phyloP scores from a whole-genome alignment of 1,140 invertebrate species.

The Theocolax elegans region DNA sequence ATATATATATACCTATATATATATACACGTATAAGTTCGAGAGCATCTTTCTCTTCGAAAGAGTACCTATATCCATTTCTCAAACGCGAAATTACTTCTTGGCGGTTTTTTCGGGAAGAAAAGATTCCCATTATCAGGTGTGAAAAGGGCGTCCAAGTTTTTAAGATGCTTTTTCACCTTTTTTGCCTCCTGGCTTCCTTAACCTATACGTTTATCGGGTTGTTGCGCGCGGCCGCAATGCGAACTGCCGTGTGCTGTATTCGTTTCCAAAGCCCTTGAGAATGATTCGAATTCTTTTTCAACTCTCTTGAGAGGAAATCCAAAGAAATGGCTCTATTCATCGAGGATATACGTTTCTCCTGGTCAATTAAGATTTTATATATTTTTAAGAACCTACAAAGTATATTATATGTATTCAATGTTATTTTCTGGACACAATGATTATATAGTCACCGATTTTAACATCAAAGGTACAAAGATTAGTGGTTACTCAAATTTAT shows the following conservation, averaged over 20 bases:
- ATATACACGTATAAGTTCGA: no score
- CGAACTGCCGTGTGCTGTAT: no score
- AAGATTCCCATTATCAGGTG: conserved; percentile 42
- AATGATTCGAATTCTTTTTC: conserved; percentile 15
- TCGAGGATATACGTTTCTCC: neutral
- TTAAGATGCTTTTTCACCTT: conserved; percentile 8
- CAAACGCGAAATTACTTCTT: conserved; percentile 40
- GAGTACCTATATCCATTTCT: conserved; percentile 34
- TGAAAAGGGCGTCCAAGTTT: conserved; percentile 38
- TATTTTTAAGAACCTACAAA: no score
- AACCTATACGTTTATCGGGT: conserved; percentile 14
- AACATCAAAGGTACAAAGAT: no score
- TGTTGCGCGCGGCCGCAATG: no score
- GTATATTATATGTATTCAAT: no score
- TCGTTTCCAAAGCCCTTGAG: neutral
- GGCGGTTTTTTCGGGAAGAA: conserved; percentile 36
- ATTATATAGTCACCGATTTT: no score
- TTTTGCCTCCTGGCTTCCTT: neutral
- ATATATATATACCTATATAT: no score
- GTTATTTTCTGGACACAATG: no score
- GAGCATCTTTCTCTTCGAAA: neutral
- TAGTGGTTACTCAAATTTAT: no score
- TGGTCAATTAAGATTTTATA: neutral
- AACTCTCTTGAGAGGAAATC: neutral
- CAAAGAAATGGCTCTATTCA: neutral